These are phyloP conservation scores for Proisotoma minuta DNA, from an alignment of 2,888 invertebrate genomes.

Conservation along the genomic window DNA sequence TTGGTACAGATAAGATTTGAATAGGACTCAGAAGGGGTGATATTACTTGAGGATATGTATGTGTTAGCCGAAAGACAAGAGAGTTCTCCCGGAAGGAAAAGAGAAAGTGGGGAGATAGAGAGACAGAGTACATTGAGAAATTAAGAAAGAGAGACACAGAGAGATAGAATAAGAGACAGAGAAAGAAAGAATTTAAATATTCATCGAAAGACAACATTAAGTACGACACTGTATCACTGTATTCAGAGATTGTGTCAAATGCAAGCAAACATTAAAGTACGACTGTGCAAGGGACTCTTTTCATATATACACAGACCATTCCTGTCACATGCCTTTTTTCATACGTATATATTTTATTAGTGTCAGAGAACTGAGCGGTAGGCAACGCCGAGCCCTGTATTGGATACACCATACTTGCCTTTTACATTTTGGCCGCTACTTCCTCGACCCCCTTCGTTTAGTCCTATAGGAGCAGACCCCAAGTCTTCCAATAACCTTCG, in stretches of 20 bases:
- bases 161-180: constrained; percentile 19
- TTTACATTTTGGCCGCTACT: constrained; percentile 37
- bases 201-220: no score
- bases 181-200: constrained; percentile 9
- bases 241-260: constrained; percentile 1
- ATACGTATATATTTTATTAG: constrained; percentile 29
- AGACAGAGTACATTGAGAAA: no score
- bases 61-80: not conserved
- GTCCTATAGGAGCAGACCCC: constrained; percentile 48
- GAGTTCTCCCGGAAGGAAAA: constrained; percentile 7
- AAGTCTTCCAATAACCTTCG: constrained; percentile 55
- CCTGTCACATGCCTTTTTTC: constrained; percentile 36
- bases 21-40: constrained; percentile 4
- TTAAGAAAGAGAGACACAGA: constrained; percentile 24
- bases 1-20: not conserved
- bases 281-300: not conserved
- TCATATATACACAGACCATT: constrained; percentile 1
- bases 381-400: constrained; percentile 44
- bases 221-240: no score
- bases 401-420: constrained; percentile 48
- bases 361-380: constrained; percentile 48
- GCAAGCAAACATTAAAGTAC: constrained; percentile 11
- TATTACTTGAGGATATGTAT: not conserved
- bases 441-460: constrained; percentile 28
- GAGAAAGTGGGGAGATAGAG: no score